A percentile compares a stretch with the other conserved stretches of the same genome.
Evolutionary conservation across 2,888 invertebrate species (phyloP).

Genomic region (Drosophila paranaensis): DNA sequence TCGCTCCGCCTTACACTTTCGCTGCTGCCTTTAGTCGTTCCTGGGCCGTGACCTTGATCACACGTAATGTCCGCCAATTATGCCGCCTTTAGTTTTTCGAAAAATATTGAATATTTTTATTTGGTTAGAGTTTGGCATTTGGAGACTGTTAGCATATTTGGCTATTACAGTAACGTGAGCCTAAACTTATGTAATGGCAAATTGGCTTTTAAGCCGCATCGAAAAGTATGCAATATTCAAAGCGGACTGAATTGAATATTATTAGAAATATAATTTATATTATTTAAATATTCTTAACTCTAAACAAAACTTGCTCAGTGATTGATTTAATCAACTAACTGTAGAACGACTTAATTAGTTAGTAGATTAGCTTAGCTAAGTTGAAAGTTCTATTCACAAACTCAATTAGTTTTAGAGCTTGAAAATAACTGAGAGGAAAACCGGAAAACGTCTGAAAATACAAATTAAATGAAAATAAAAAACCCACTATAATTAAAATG

Average conservation of each 20-base stretch:
- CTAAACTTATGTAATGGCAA: conserved; percentile 16
- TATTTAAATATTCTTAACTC: not conserved
- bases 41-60: not conserved
- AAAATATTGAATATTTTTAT: too few relatives aligned
- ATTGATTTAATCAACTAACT: not conserved
- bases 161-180: not conserved
- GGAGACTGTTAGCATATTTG: not conserved
- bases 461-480: conserved; percentile 29
- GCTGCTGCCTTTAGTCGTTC: not conserved
- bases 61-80: not conserved
- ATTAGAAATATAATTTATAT: not conserved
- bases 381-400: conserved; percentile 7
- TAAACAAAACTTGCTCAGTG: not conserved
- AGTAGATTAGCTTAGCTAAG: not conserved
- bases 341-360: not conserved
- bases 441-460: conserved; percentile 49
- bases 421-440: conserved; percentile 14
- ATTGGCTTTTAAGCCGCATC: rapidly evolving
- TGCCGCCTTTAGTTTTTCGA: too few relatives aligned
- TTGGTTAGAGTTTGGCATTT: not conserved
- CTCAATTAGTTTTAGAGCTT: conserved; percentile 31
- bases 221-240: conserved; percentile 29
- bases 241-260: too few relatives aligned
- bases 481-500: conserved; percentile 58
- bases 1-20: not conserved